A percentile compares a stretch with the other conserved stretches of the same genome.
These are phyloP conservation scores for Willisornis vidua DNA, from an alignment of 2,113 vertebrate species.

Conservation along the genomic window DNA sequence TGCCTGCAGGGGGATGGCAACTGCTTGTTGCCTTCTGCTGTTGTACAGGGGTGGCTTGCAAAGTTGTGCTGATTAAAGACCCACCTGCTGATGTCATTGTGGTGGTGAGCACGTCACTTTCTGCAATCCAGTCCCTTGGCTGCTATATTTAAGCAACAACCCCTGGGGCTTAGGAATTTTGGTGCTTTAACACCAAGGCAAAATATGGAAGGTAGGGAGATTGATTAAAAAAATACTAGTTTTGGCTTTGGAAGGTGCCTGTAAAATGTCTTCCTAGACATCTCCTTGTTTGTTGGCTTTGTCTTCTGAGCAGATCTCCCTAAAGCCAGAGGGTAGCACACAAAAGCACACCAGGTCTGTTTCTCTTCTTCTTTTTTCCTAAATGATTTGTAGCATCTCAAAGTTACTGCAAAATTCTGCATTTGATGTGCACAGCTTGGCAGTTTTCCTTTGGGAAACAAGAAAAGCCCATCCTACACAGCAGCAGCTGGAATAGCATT, in stretches of 20 bases:
- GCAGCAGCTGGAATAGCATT: not conserved
- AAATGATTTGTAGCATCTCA: not conserved
- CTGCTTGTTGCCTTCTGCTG: not conserved
- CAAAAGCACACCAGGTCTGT: not conserved
- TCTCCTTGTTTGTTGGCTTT: not conserved
- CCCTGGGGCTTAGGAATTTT: not conserved
- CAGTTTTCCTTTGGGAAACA: not conserved
- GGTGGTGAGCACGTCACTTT: not conserved
- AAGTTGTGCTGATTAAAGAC: fast-evolving
- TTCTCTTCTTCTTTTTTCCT: not conserved
- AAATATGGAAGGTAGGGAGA: not conserved
- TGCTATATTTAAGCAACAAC: not conserved
- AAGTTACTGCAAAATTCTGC: not conserved
- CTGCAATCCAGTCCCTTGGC: not conserved
- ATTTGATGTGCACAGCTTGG: conserved; percentile 17
- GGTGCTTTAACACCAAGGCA: not conserved
- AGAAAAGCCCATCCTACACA: not conserved
- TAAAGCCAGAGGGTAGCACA: not conserved
- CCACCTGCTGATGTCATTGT: not conserved
- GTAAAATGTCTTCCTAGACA: not conserved
- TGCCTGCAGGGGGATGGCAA: not conserved
- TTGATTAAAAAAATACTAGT: not conserved
- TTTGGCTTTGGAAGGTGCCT: not conserved
- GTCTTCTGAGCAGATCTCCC: not conserved
- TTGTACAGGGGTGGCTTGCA: not conserved